Percentiles rank a stretch among this genome's conserved stretches.
These are phyloP conservation scores for Harpegnathos saltator DNA, from an alignment of 1,140 invertebrate species.

Conservation along the genomic window DNA sequence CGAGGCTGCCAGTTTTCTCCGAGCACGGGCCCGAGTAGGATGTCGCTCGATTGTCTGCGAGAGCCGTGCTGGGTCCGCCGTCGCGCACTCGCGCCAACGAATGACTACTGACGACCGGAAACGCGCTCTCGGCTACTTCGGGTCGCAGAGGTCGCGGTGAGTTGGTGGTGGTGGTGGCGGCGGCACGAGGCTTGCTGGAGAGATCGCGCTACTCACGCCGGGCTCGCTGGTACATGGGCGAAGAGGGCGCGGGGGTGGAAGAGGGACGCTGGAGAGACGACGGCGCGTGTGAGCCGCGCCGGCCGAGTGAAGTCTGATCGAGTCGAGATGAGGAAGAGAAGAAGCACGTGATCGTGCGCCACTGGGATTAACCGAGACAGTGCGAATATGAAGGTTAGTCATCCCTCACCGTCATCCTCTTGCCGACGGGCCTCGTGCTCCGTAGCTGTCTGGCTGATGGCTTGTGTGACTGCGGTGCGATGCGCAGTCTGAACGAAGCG, in stretches of 20 bases:
- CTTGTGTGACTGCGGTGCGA: too few species aligned
- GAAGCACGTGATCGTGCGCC: conserved; percentile 18
- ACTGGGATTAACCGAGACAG: conserved; percentile 35
- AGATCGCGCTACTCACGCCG: conserved; percentile 11
- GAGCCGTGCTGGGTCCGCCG: not conserved
- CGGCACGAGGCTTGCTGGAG: not conserved
- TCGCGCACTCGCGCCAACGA: conserved; percentile 17
- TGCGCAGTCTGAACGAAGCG: too few species aligned
- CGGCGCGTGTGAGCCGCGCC: conserved; percentile 1
- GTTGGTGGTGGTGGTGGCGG: too few species aligned
- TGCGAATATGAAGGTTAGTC: conserved; percentile 46
- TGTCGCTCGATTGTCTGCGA: conserved; percentile 34
- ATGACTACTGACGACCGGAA: conserved; percentile 15
- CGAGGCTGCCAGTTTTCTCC: conserved; percentile 72
- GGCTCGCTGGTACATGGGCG: not conserved
- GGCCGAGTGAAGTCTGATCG: too few species aligned
- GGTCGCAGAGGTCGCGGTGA: not conserved
- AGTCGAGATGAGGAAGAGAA: conserved; percentile 46
- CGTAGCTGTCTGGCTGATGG: too few species aligned
- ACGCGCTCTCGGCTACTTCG: not conserved
- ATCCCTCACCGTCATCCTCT: too few species aligned
- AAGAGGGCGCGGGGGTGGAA: not conserved
- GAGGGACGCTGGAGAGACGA: not conserved
- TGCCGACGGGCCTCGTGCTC: too few species aligned
- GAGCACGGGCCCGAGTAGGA: conserved; percentile 66